Base-by-base conservation (phyloP, 2,888 invertebrate genomes). In the Rhorus exstirpatorius region DNA sequence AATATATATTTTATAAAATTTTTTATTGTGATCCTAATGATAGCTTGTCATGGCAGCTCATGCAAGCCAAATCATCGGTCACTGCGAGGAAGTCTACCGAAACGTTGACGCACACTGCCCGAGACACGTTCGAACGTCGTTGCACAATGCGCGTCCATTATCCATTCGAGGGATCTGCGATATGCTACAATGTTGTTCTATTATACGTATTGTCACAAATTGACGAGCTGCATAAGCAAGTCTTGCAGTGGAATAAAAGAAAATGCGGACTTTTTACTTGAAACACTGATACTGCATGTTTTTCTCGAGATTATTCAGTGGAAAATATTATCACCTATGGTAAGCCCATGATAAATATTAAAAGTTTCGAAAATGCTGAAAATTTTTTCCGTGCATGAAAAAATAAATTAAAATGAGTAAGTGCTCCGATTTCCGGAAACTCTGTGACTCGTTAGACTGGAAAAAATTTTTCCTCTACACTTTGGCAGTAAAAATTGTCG, bases 61-160 rank as follows among this genome's bases (percentile, higher is more conserved):
- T 72, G 81, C 78, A 81, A 72, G 78, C 60, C 53, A 44, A 81
- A 78, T 81, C 67, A 26, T 38, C 58, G 77, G 31, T 67, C 67
- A 60, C 24, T 49, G 6, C 14, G 6, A 51, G 49, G 21, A 65
- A 49, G 44, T 65, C 31, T 44, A 7, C 26, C 38, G 35, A 58
- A 58, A 58, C 12, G 31, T 58, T 17, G 35, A 58, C 58, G 58
- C 26, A 35, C 31, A 35, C 31, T n/a, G 14, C n/a, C 8, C 7
- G 26, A 21, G 46, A 44, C 21, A 71, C 51, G 31, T 46, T 60
- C 21, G 38, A 35, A 41, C 71, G 31, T 60, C 51, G 46, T 46
- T 55, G 44, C 71, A 19, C 51, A 21, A 21, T 24, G 17, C 17
- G 31, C 58, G 26, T 44, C 12, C 17, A 35, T 10, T n/a, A 38